Evolutionary conservation across 2,797 vertebrate genomes (phyloP).

Genomic region (Kryptopterus vitreolus): DNA sequence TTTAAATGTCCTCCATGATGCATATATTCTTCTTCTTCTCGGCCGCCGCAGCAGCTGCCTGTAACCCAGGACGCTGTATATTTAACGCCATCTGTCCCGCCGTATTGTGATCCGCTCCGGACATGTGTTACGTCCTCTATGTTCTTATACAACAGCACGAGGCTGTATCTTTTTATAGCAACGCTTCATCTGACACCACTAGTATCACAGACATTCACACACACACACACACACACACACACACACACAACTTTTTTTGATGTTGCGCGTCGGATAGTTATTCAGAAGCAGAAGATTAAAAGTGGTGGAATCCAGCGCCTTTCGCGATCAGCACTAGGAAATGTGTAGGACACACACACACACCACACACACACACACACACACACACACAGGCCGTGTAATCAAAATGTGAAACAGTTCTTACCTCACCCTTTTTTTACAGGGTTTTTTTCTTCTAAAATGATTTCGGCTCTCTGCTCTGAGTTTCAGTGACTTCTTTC

Average conservation of each 20-base stretch:
- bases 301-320: not conserved
- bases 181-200: constrained; percentile 58
- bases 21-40: constrained; percentile 41
- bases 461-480: not conserved
- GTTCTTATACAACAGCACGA: constrained; percentile 63
- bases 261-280: not conserved
- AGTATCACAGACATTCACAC: constrained; percentile 36
- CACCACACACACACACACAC: not conserved
- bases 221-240: constrained; percentile 15
- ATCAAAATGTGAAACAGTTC: not conserved
- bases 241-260: not conserved
- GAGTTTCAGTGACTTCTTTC: not conserved
- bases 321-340: not conserved
- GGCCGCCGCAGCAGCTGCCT: constrained; percentile 59
- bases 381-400: constrained; percentile 4
- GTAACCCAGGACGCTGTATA: constrained; percentile 72
- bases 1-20: constrained; percentile 51
- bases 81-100: constrained; percentile 74
- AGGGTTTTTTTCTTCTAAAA: not conserved
- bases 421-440: not conserved
- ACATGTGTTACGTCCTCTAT: constrained; percentile 60
- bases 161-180: constrained; percentile 54
- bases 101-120: constrained; percentile 66
- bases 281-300: not conserved
- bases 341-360: no score